Evolutionary conservation across 2,113 vertebrate genomes (phyloP).

Genomic region (Hippocampus zosterae): DNA sequence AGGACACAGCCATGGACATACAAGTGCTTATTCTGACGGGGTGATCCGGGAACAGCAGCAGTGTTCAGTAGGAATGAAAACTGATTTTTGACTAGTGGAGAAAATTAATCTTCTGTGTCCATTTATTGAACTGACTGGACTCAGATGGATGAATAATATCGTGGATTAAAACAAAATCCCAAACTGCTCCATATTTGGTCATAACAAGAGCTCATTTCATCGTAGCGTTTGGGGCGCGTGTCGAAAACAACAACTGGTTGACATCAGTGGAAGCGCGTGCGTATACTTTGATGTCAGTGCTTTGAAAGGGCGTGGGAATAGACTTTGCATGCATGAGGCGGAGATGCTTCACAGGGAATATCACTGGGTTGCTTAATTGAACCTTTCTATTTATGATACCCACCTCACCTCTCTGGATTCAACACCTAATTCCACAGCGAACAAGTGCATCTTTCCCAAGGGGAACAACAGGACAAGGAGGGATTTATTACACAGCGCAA

Average conservation of each 20-base stretch:
- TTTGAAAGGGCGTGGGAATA: slow-evolving; percentile 53
- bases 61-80: slow-evolving; percentile 17
- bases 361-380: slow-evolving; percentile 59
- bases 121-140: slow-evolving; percentile 19
- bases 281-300: slow-evolving; percentile 58
- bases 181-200: slow-evolving; percentile 14
- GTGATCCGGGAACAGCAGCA: slow-evolving; percentile 13
- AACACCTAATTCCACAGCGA: slow-evolving; percentile 27
- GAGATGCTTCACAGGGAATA: slow-evolving; percentile 47
- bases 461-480: slow-evolving; percentile 31
- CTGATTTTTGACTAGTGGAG: slow-evolving; percentile 5
- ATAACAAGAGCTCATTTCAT: background rate
- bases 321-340: slow-evolving; percentile 44
- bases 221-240: background rate
- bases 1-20: slow-evolving; percentile 35
- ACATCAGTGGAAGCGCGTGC: slow-evolving; percentile 23
- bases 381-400: slow-evolving; percentile 62
- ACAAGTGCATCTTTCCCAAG: slow-evolving; percentile 31
- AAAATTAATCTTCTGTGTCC: slow-evolving; percentile 21
- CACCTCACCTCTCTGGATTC: slow-evolving; percentile 47
- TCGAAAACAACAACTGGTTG: slow-evolving; percentile 42
- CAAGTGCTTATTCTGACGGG: slow-evolving; percentile 19
- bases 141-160: slow-evolving; percentile 10
- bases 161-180: slow-evolving; percentile 21
- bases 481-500: slow-evolving; percentile 38